A percentile compares a stretch with the other conserved stretches of the same genome.
phyloP scores from a whole-genome alignment of 2,888 invertebrate genomes.

The Hecatera dysodea region DNA sequence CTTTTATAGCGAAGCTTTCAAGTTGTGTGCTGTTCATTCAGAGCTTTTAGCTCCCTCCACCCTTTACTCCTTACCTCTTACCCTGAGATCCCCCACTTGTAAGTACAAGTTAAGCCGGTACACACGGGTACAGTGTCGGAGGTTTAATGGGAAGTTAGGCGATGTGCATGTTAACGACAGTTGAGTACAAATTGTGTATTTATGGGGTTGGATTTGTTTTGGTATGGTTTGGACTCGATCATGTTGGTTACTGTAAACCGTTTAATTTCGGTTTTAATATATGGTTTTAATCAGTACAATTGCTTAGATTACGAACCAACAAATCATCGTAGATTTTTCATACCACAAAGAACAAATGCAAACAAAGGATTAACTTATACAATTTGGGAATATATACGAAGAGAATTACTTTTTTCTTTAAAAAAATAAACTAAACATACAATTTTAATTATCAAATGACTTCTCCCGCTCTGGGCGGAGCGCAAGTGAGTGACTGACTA shows the following conservation, averaged over 20 bases:
- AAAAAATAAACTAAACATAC: too few species aligned
- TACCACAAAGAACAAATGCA: too few species aligned
- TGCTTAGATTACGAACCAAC: background rate
- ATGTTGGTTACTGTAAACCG: background rate
- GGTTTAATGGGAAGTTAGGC: conserved; percentile 20
- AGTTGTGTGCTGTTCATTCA: conserved; percentile 45
- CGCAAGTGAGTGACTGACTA: too few species aligned
- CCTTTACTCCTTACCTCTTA: too few species aligned
- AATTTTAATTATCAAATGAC: too few species aligned
- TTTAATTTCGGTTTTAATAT: background rate
- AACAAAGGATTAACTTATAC: too few species aligned
- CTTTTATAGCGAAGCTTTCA: conserved; percentile 45
- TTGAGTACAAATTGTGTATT: background rate
- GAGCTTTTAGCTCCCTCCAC: conserved; percentile 31
- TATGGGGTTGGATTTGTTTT: background rate
- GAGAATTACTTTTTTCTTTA: too few species aligned
- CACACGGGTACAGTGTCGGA: conserved; percentile 27
- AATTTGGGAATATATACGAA: too few species aligned
- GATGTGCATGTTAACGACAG: conserved; percentile 11
- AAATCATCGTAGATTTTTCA: background rate
- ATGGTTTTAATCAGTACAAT: background rate
- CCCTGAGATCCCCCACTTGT: conserved; percentile 10
- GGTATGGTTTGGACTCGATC: background rate
- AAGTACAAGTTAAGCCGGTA: conserved; percentile 38
- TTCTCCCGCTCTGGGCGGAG: too few species aligned